phyloP scores from a whole-genome alignment of 2,113 vertebrate genomes.

The Orientallactaga bullata region DNA sequence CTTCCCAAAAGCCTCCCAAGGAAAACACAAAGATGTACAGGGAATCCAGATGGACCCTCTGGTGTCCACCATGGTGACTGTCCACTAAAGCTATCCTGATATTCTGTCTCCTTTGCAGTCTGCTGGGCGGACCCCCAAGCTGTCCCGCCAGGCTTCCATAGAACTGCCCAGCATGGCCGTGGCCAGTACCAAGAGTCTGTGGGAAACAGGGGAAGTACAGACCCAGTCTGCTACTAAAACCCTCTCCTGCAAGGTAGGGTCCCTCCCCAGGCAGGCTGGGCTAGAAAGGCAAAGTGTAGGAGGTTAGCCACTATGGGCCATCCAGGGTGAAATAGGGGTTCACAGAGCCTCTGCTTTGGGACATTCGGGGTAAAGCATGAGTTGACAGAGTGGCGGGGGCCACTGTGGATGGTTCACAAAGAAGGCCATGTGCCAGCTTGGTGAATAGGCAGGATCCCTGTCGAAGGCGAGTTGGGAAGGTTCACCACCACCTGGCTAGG shows the following conservation, averaged over 20 bases:
- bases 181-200: constrained; percentile 92
- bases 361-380: fast-evolving
- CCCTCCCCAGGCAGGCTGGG: fast-evolving
- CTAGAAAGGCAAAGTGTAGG: not conserved
- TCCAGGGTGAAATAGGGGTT: fast-evolving
- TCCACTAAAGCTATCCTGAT: not conserved
- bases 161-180: constrained; percentile 92
- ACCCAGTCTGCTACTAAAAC: constrained; percentile 84
- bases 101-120: constrained; percentile 81
- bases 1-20: fast-evolving
- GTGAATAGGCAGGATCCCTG: not conserved
- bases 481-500: not conserved
- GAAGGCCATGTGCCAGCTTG: not conserved
- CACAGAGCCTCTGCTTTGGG: fast-evolving
- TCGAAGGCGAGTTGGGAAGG: not conserved
- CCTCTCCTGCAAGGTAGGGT: constrained; percentile 88
- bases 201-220: constrained; percentile 93
- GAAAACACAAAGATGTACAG: fast-evolving
- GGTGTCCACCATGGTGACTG: not conserved
- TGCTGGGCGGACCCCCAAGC: constrained; percentile 86
- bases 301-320: fast-evolving
- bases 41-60: not conserved
- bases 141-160: constrained; percentile 85
- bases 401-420: no score
- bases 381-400: not conserved